Evolutionary conservation across 1,140 invertebrate genomes (phyloP), one percentile per base, ranked within the genome.

Genomic region (Scaptomyza hsui): DNA sequence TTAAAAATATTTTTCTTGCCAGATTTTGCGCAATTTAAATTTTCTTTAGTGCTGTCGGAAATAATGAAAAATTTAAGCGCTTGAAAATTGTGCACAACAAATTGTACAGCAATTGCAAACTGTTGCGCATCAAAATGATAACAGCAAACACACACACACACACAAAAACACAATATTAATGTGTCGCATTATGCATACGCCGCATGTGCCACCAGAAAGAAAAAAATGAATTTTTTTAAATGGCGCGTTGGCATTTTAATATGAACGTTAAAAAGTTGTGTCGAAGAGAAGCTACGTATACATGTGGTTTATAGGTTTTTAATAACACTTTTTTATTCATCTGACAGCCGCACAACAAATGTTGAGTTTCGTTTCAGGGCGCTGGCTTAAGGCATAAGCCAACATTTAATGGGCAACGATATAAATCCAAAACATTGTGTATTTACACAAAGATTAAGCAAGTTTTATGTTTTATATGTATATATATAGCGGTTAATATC

Each of bases 71-170:
- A 85, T 82, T 74, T 81, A 67, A 83, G 52, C 41, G 39, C 44
- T 57, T 52, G 41, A 39, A 55, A 61, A 51, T 72, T 69, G 57
- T 60, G 37, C 48, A 60, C 44, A 53, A 65, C 59, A 74, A 72
- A 49, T 65, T 72, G 29, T 53, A 52, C 44, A 77, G 60, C 69
- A 78, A 76, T 80, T 80, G 52, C 65, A 72, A 81, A 81, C 74
- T 86, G 81, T 86, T 86, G 81, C 82, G 75, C 78, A 81, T 86
- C 65, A 75, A 81, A 77, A 75, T 61, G 56, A 68, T 55, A 69
- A 61, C 41, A 41, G 12, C 12, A 32, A 13, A 48, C 4, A 18
- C 48, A 39, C 9, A 52, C 16, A 35, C 44, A 45, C 32, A 39
- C 13, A 60, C 48, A 64, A 19, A 71, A 42, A 21, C 37, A 59